These are phyloP conservation scores for Silurus aristotelis DNA, from an alignment of 2,797 vertebrate species.

Conservation along the genomic window DNA sequence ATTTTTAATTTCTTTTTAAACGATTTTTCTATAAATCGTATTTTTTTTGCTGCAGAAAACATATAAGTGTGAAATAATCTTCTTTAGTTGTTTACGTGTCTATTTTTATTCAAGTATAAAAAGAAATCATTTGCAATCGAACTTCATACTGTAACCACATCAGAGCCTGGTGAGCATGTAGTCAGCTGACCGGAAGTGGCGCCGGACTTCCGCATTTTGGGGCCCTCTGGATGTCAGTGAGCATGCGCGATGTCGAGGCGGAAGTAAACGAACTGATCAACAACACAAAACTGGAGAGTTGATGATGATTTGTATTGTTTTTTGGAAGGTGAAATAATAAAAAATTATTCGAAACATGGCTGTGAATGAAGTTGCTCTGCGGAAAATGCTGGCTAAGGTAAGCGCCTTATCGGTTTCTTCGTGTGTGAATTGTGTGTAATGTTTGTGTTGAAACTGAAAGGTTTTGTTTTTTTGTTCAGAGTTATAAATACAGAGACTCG, in stretches of 20 bases:
- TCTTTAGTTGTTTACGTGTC: not conserved
- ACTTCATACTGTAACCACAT: not conserved
- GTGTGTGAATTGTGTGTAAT: not conserved
- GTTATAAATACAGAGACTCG: conserved; percentile 95
- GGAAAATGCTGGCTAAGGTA: conserved; percentile 53
- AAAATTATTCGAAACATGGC: conserved; percentile 33
- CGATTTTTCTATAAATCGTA: too few relatives aligned
- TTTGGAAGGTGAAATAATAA: not conserved
- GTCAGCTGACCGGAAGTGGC: not conserved
- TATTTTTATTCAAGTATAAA: not conserved
- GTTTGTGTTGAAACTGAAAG: not conserved
- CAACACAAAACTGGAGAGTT: not conserved
- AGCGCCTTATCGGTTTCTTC: too few relatives aligned
- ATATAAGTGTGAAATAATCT: not conserved
- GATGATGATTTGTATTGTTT: not conserved
- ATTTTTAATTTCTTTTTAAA: too few relatives aligned
- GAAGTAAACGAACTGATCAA: not conserved
- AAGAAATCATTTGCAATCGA: not conserved
- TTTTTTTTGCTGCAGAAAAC: not conserved
- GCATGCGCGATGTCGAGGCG: not conserved
- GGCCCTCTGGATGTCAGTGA: not conserved
- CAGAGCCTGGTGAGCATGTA: not conserved
- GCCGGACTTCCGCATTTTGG: not conserved
- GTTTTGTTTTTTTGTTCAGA: conserved; percentile 58
- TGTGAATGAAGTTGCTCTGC: conserved; percentile 21